A percentile compares a stretch with the other conserved stretches of the same genome.
Evolutionary conservation across 1,140 invertebrate genomes (phyloP).

Genomic region (Drosophila subobscura): DNA sequence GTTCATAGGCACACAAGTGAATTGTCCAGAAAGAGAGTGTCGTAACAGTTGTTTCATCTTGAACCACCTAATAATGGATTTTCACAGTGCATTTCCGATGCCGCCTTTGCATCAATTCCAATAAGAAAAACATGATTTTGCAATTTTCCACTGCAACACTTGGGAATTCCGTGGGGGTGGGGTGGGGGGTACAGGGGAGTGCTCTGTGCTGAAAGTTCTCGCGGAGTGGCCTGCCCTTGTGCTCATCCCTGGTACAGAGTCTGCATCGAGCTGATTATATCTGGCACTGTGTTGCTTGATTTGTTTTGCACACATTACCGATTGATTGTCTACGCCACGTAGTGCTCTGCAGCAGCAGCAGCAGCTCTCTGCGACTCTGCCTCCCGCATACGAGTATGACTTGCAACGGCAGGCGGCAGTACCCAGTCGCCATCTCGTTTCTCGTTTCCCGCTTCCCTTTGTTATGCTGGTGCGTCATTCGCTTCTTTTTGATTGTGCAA

Average conservation of each 20-base stretch:
- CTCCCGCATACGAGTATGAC: constrained; percentile 45
- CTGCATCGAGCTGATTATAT: constrained; percentile 57
- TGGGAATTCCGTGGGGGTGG: constrained; percentile 24
- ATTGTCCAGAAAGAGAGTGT: constrained; percentile 7
- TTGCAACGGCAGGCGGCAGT: constrained; percentile 31
- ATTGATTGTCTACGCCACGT: constrained; percentile 72
- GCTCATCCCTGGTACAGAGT: constrained; percentile 50
- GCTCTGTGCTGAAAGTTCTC: constrained; percentile 1
- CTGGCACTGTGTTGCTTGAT: constrained; percentile 68
- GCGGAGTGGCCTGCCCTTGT: background rate
- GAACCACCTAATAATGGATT: constrained; percentile 24
- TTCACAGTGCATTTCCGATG: background rate
- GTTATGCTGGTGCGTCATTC: constrained; percentile 63
- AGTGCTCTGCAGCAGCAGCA: constrained; percentile 15
- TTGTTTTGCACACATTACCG: constrained; percentile 78
- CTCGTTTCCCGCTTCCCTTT: background rate
- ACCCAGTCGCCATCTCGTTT: background rate
- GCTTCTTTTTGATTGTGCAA: constrained; percentile 69
- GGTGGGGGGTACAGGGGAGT: background rate
- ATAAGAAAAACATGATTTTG: constrained; percentile 49
- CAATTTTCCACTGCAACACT: constrained; percentile 41
- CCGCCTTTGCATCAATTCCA: constrained; percentile 32
- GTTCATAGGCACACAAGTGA: background rate
- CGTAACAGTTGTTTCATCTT: constrained; percentile 23
- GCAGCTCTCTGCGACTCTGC: background rate